These are phyloP conservation scores for Apogon hyalosoma DNA, from an alignment of 2,797 vertebrate genomes.

Conservation along the genomic window DNA sequence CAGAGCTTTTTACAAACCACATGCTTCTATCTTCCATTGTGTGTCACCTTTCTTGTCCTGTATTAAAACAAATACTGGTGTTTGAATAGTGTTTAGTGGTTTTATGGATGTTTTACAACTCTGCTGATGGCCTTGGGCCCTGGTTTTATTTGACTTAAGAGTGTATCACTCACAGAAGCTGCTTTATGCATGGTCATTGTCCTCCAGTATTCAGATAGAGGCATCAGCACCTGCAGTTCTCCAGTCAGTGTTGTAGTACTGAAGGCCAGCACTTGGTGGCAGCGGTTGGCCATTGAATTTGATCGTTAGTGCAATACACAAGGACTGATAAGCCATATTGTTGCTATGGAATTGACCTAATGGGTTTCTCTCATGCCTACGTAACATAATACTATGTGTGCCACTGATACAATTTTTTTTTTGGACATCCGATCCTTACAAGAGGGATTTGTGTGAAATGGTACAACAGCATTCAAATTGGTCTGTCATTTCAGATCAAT, in stretches of 20 bases:
- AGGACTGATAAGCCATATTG: constrained; percentile 64
- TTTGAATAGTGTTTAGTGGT: constrained; percentile 8
- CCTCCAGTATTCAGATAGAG: constrained; percentile 29
- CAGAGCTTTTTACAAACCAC: constrained; percentile 37
- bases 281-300: constrained; percentile 73
- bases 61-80: constrained; percentile 31
- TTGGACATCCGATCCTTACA: constrained; percentile 76
- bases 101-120: constrained; percentile 47
- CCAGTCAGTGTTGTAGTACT: constrained; percentile 59
- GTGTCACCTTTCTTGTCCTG: constrained; percentile 21
- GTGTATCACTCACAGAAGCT: constrained; percentile 21
- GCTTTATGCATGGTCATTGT: constrained; percentile 39
- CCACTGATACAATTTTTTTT: constrained; percentile 79
- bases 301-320: constrained; percentile 35
- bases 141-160: constrained; percentile 36
- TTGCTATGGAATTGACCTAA: constrained; percentile 84
- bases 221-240: constrained; percentile 44
- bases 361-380: constrained; percentile 67
- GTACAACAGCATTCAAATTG: constrained; percentile 67
- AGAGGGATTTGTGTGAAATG: constrained; percentile 66
- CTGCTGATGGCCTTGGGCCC: constrained; percentile 26
- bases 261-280: constrained; percentile 81
- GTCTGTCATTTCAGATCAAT: constrained; percentile 59
- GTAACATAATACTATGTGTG: constrained; percentile 59
- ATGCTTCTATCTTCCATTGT: constrained; percentile 22